Conservation (phyloP, 1,140 invertebrate genomes). For the Palaemon carinicauda region DNA sequence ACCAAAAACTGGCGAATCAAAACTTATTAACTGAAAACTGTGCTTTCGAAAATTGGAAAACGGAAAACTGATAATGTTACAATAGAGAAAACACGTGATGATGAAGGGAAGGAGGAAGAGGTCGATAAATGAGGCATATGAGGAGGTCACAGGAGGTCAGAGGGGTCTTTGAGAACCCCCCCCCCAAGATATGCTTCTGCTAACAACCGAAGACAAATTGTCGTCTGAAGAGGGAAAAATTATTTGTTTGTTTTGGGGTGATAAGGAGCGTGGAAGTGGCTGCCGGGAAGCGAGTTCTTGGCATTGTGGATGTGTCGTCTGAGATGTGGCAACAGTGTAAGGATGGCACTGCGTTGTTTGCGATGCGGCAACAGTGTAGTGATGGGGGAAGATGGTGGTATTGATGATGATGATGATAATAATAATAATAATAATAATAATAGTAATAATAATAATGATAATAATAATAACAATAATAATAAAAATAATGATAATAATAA, state of each 20-base stretch:
- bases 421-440: neutral
- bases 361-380: too few relatives aligned
- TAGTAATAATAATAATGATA: neutral
- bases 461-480: neutral
- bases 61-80: too few relatives aligned
- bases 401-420: too few relatives aligned
- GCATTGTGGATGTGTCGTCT: too few relatives aligned
- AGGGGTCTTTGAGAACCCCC: neutral
- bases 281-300: too few relatives aligned
- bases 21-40: too few relatives aligned
- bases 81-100: neutral
- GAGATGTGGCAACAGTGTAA: too few relatives aligned
- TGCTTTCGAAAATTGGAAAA: too few relatives aligned
- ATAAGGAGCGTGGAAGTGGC: too few relatives aligned
- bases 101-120: neutral
- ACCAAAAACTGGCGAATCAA: too few relatives aligned
- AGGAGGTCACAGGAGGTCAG: neutral
- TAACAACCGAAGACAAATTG: neutral
- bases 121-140: neutral
- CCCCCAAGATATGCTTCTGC: neutral
- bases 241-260: neutral
- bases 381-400: too few relatives aligned
- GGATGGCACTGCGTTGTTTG: too few relatives aligned
- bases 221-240: neutral
- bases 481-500: neutral